Conservation (phyloP, 2,888 invertebrate genomes). For the Diarsia dahlii region DNA sequence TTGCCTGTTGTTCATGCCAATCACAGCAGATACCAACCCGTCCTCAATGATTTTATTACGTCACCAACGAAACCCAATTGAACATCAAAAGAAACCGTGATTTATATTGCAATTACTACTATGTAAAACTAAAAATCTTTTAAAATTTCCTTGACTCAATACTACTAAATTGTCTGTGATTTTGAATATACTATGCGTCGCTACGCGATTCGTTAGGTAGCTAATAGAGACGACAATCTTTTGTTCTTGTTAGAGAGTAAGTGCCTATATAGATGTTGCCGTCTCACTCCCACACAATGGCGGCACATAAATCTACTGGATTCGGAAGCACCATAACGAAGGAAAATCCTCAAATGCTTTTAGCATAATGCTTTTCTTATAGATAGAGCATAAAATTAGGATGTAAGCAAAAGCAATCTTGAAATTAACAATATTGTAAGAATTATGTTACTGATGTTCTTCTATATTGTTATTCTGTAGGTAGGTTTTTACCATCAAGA, state of each 20-base stretch:
- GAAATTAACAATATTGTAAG: conserved; percentile 32
- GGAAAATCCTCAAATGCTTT: conserved; percentile 68
- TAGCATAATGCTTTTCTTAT: conserved; percentile 65
- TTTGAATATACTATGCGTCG: conserved; percentile 72
- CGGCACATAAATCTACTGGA: conserved; percentile 66
- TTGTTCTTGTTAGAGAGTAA: conserved; percentile 84
- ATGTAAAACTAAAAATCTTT: neutral
- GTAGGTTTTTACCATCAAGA: neutral
- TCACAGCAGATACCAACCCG: conserved; percentile 19
- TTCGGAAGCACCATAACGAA: conserved; percentile 66
- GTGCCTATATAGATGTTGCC: conserved; percentile 73
- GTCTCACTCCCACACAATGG: conserved; percentile 75
- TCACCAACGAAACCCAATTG: neutral
- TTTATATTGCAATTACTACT: conserved; percentile 5
- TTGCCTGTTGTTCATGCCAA: conserved; percentile 20
- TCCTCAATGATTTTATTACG: conserved; percentile 17
- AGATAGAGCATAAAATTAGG: conserved; percentile 58
- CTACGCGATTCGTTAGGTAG: conserved; percentile 79
- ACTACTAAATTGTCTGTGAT: conserved; percentile 38
- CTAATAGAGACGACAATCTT: conserved; percentile 87
- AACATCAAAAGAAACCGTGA: conserved; percentile 17
- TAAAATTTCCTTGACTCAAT: neutral
- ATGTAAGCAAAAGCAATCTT: conserved; percentile 55
- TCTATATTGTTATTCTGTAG: conserved; percentile 2
- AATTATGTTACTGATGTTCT: conserved; percentile 10